Evolutionary conservation across 2,113 vertebrate species (phyloP), one percentile per base, ranked within the genome.

Genomic region (Chitala chitala): DNA sequence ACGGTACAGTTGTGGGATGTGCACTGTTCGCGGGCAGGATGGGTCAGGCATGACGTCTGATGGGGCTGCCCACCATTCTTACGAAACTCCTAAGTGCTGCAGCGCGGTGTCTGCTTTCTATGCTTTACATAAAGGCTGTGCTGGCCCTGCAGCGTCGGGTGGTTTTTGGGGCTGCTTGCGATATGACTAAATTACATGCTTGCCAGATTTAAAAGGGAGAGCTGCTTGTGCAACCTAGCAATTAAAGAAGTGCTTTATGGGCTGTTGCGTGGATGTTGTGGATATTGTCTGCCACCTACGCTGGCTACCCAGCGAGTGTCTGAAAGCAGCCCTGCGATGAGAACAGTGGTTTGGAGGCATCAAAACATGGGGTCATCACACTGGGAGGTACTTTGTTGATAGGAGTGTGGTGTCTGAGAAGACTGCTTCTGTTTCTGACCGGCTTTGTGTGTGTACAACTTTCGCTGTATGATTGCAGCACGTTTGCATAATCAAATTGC

Each of bases 111-210:
- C 38, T 13, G 20, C 9, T 26, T 22, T 42, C 42, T 24, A 54
- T 54, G 64, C 50, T 26, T 68, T 15, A 29, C 53, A 13, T 69
- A 68, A 68, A 42, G 48, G 33, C 12, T 40, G 38, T 33, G 17
- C 84, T 26, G 77, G 42, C 36, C 65, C 77, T 74, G 79, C 80
- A 78, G 69, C 76, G 78, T 78, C 80, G 85, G 87, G 84, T 83
- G 83, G 83, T 86, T 89, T 83, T 85, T 87, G 84, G 85, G 87
- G 87, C 85, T 86, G 84, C 80, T 87, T 87, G 86, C 83, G 84
- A 86, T 87, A 80, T 84, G 84, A 85, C 89, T 87, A 91, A 92
- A 90, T 86, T 88, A 87, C 84, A 84, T 88, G 85, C 81, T 82
- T 83, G 58, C 75, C 80, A 84, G 83, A 79, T 85, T 82, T 77